Evolutionary conservation across 2,797 vertebrate genomes (phyloP).

Genomic region (Pangasius larnaudii): DNA sequence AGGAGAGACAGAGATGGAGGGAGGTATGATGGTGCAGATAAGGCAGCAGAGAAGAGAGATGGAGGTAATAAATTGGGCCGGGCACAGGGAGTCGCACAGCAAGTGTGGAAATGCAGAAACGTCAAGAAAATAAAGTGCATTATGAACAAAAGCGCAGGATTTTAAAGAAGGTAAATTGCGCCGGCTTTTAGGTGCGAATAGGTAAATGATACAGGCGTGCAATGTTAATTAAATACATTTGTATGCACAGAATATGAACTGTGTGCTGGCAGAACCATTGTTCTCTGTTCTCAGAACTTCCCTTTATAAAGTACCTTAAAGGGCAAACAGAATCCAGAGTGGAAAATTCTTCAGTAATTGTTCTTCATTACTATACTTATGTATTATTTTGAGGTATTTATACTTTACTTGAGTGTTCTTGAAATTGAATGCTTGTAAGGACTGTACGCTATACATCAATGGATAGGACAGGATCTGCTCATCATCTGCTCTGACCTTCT

Average conservation of each 20-base stretch:
- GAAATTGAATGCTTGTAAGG: background rate
- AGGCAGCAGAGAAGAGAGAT: constrained; percentile 47
- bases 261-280: background rate
- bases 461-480: background rate
- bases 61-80: constrained; percentile 47
- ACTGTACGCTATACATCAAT: background rate
- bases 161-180: constrained; percentile 13
- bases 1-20: constrained; percentile 45
- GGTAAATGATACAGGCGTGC: background rate
- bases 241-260: background rate
- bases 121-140: constrained; percentile 8
- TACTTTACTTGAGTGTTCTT: no score
- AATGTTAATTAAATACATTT: background rate
- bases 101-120: constrained; percentile 27
- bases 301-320: background rate
- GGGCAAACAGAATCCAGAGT: background rate
- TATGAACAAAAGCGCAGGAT: background rate
- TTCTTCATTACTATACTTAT: background rate
- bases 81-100: constrained; percentile 16
- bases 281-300: background rate
- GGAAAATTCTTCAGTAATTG: background rate
- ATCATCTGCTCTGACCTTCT: background rate
- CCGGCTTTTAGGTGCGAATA: background rate
- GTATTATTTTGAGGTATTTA: no score
- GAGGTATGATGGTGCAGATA: constrained; percentile 52